Percentiles rank a stretch among this genome's conserved stretches.
Evolutionary conservation across 2,113 vertebrate species (phyloP).

Genomic region (Serilophus lunatus): DNA sequence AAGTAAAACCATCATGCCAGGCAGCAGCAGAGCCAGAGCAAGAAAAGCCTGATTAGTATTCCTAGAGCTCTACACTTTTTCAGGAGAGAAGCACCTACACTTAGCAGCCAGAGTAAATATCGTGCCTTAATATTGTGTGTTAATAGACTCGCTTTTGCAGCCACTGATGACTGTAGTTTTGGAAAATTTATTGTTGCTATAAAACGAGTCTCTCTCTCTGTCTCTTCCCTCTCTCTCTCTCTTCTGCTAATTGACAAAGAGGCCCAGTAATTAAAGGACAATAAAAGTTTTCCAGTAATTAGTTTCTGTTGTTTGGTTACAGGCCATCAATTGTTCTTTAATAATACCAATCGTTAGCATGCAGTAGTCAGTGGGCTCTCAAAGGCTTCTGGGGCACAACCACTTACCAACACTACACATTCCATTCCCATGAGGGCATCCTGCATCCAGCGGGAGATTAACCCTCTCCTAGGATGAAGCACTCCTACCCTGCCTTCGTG

Average conservation of each 20-base stretch:
- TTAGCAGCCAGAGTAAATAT: slow-evolving; percentile 56
- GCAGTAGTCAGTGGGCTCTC: slow-evolving; percentile 73
- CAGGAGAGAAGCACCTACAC: slow-evolving; percentile 39
- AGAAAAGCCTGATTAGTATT: slow-evolving; percentile 19
- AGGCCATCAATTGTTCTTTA: slow-evolving; percentile 85
- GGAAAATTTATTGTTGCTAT: slow-evolving; percentile 71
- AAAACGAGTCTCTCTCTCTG: slow-evolving; percentile 66
- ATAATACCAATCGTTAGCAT: slow-evolving; percentile 82
- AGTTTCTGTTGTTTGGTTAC: slow-evolving; percentile 78
- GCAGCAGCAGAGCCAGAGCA: background rate
- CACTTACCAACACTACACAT: slow-evolving; percentile 88
- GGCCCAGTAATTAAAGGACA: slow-evolving; percentile 82
- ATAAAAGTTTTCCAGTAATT: slow-evolving; percentile 79
- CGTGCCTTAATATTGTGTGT: slow-evolving; percentile 50
- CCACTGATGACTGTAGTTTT: slow-evolving; percentile 50
- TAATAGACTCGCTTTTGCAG: slow-evolving; percentile 62
- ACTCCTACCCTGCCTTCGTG: background rate
- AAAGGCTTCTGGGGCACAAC: slow-evolving; percentile 78
- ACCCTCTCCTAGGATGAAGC: slow-evolving; percentile 72
- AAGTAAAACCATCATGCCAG: background rate
- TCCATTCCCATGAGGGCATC: slow-evolving; percentile 86
- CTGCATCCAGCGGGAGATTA: slow-evolving; percentile 61
- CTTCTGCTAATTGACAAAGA: slow-evolving; percentile 78
- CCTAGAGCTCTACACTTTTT: slow-evolving; percentile 1
- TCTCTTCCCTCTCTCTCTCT: slow-evolving; percentile 55